A percentile compares a stretch with the other conserved stretches of the same genome.
Conservation (phyloP, 2,113 vertebrate genomes). For the Podarcis raffonei region DNA sequence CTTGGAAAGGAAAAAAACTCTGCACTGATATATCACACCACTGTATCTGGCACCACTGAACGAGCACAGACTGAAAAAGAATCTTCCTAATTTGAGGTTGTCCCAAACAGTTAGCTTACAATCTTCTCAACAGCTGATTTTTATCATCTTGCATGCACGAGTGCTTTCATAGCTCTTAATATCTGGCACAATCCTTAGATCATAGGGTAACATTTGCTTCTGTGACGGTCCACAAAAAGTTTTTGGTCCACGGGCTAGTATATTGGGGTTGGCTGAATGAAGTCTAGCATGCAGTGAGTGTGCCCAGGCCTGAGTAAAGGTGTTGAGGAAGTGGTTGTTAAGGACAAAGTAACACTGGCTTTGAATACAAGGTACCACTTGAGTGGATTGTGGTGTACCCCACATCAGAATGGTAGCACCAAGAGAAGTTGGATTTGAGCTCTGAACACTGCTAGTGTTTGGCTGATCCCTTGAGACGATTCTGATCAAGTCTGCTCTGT, state of each 20-base stretch:
- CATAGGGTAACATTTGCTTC: conserved; percentile 7
- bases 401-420: conserved; percentile 73
- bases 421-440: conserved; percentile 61
- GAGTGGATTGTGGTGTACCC: conserved; percentile 40
- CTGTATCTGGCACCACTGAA: neutral
- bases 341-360: conserved; percentile 42
- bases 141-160: conserved; percentile 6
- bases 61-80: conserved; percentile 12
- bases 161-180: neutral
- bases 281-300: conserved; percentile 32
- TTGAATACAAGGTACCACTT: conserved; percentile 29
- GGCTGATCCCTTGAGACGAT: conserved; percentile 37
- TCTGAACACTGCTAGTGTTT: conserved; percentile 29
- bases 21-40: neutral
- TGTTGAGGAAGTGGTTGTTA: conserved; percentile 22
- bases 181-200: neutral
- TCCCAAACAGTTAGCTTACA: neutral
- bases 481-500: conserved; percentile 48
- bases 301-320: conserved; percentile 31
- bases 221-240: conserved; percentile 1
- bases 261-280: conserved; percentile 5
- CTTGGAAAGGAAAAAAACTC: neutral
- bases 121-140: neutral
- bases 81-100: neutral
- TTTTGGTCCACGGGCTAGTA: conserved; percentile 20